Percentiles rank a stretch among this genome's conserved stretches.
These are phyloP conservation scores for Gavialis gangeticus DNA, from an alignment of 2,113 vertebrate genomes.

Conservation along the genomic window DNA sequence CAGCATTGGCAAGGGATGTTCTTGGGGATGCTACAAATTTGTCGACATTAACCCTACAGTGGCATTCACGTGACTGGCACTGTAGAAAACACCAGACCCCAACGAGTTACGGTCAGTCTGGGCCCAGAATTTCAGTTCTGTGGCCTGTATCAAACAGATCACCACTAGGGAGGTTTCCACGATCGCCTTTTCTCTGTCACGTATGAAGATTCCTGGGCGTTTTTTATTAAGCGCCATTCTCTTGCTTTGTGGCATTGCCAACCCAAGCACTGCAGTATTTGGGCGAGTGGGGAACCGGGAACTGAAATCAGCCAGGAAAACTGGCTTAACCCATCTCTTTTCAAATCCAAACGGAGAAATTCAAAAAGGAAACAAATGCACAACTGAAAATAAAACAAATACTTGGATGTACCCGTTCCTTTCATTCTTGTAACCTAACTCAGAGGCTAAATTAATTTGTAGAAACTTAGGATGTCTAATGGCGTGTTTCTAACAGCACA, in stretches of 20 bases:
- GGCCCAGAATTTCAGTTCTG: slow-evolving; percentile 27
- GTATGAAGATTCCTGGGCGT: slow-evolving; percentile 26
- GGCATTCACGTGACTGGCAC: background rate
- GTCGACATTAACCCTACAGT: background rate
- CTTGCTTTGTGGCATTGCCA: background rate
- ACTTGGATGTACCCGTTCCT: background rate
- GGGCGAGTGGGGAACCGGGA: background rate
- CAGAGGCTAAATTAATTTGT: background rate
- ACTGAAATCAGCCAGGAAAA: background rate
- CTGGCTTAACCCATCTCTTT: background rate
- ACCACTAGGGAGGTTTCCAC: slow-evolving; percentile 1
- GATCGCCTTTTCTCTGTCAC: slow-evolving; percentile 17
- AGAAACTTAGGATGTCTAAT: background rate
- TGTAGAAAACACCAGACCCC: background rate
- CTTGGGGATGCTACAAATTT: background rate
- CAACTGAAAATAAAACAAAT: background rate
- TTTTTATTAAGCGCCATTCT: slow-evolving; percentile 46
- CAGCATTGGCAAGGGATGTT: slow-evolving; percentile 3
- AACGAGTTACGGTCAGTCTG: background rate
- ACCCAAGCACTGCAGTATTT: background rate
- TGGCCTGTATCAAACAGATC: background rate
- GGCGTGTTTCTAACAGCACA: background rate
- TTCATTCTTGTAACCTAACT: background rate
- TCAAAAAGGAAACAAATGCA: background rate
- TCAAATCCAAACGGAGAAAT: background rate